Conservation (phyloP, 2,797 vertebrate species). For the Anguilla megastoma region DNA sequence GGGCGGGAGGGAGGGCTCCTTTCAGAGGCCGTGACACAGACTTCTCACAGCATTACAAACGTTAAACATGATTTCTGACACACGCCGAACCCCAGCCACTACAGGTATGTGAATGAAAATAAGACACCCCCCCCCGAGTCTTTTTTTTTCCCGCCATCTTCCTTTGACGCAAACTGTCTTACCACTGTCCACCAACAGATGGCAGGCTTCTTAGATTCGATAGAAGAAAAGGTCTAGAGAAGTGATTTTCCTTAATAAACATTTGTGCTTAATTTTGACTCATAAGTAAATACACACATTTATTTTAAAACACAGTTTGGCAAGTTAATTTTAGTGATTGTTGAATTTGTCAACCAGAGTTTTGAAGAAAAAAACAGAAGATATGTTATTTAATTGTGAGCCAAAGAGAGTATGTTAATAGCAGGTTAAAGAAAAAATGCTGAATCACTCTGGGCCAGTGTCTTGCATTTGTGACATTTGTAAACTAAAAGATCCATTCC, state of each 20-base stretch:
- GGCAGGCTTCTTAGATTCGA: slow-evolving; percentile 23
- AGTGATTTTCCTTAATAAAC: neutral
- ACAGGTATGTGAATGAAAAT: slow-evolving; percentile 31
- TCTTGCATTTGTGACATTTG: neutral
- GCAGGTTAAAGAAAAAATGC: neutral
- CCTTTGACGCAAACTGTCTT: slow-evolving; percentile 1
- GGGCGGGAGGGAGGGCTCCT: neutral
- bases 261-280: neutral
- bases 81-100: slow-evolving; percentile 8
- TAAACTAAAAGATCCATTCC: neutral
- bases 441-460: neutral
- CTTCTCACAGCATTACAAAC: slow-evolving; percentile 7
- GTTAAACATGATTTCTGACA: slow-evolving; percentile 22
- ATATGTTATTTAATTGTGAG: neutral
- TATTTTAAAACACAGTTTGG: neutral
- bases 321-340: neutral
- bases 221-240: neutral
- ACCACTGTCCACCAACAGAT: slow-evolving; percentile 19
- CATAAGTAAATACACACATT: neutral
- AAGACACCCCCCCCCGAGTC: neutral
- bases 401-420: neutral
- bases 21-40: neutral
- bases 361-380: neutral
- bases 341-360: neutral
- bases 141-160: slow-evolving; percentile 31